phyloP scores from a whole-genome alignment of 2,888 invertebrate genomes.

The Drosophila gaucha region DNA sequence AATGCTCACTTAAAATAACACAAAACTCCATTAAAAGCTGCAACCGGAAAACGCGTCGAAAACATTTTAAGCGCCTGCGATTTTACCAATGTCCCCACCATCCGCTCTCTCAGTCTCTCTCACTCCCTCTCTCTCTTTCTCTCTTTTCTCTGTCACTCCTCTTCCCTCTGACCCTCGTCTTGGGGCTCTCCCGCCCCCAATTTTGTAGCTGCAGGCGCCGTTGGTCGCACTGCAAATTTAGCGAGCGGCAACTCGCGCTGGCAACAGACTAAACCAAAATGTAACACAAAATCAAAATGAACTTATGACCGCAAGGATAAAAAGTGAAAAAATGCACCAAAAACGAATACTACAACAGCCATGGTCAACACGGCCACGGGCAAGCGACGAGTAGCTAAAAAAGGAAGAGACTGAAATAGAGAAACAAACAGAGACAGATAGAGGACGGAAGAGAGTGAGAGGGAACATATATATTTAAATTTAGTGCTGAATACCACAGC shows the following conservation, averaged over 20 bases:
- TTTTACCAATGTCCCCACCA: conserved; percentile 30
- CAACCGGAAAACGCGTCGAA: conserved; percentile 68
- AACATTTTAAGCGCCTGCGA: conserved; percentile 74
- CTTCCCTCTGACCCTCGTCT: neutral
- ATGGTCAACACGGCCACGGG: conserved; percentile 10
- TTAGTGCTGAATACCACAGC: conserved; percentile 81
- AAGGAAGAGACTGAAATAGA: conserved; percentile 3
- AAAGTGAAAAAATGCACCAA: conserved; percentile 27
- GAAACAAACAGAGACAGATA: conserved; percentile 6
- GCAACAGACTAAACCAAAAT: conserved; percentile 72
- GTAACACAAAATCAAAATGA: conserved; percentile 78
- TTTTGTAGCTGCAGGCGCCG: conserved; percentile 49
- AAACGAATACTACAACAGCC: conserved; percentile 23
- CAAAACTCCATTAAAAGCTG: conserved; percentile 78
- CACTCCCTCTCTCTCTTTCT: too few species aligned
- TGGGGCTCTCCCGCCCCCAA: conserved; percentile 11
- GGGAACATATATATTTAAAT: conserved; percentile 72
- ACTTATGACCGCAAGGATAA: conserved; percentile 74
- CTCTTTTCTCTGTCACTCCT: neutral
- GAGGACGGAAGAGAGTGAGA: conserved; percentile 10
- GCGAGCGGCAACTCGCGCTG: conserved; percentile 56
- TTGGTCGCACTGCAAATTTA: conserved; percentile 41
- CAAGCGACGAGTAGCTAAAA: conserved; percentile 11
- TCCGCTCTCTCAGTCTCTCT: neutral
- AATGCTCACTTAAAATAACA: conserved; percentile 76